Evolutionary conservation across 1,140 invertebrate genomes (phyloP), one percentile per base, ranked within the genome.

Genomic region (Dendroctonus ponderosae): DNA sequence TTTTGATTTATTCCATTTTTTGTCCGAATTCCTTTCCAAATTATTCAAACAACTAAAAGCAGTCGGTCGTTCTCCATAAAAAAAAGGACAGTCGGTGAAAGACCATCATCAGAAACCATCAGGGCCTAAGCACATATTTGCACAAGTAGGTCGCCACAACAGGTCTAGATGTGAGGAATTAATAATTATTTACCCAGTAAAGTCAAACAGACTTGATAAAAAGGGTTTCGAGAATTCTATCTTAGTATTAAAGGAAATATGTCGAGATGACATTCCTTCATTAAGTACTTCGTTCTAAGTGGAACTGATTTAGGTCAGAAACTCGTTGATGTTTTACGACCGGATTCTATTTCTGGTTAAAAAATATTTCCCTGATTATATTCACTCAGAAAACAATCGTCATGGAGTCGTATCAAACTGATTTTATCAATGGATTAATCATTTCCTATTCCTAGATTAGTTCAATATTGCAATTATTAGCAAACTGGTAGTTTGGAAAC

Each of bases 61-160:
- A 26, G 26, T 26, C 26, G 26, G 26, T 26, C 26, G 26, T 26
- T 26, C 26, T 26, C 26, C 26, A 26, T 26, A 26, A 26, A 26
- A 26, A 26, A 26, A 26, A 26, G 26, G 26, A 26, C 26, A 26
- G n/a, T 7, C 57, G 43, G 26, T 59, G 26, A 44, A 59, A 48
- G 42, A 46, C 43, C 15, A 38, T 59, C 44, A 43, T 54, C 50
- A 44, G 50, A 63, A 43, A 52, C 50, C 61, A 54, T 63, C 61
- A 44, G 61, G 51, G 53, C 61, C 61, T 63, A 63, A 63, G 46
- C 54, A 63, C 51, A 63, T 63, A 63, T 63, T 63, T 63, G 61
- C 61, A 53, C 50, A 46, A 54, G 61, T 63, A 63, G 61, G 61
- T 63, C 61, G 39, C 39, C 42, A 53, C 61, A 54, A 63, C 61